Conservation (phyloP, 2,113 vertebrate genomes). For the Gymnorhina tibicen region DNA sequence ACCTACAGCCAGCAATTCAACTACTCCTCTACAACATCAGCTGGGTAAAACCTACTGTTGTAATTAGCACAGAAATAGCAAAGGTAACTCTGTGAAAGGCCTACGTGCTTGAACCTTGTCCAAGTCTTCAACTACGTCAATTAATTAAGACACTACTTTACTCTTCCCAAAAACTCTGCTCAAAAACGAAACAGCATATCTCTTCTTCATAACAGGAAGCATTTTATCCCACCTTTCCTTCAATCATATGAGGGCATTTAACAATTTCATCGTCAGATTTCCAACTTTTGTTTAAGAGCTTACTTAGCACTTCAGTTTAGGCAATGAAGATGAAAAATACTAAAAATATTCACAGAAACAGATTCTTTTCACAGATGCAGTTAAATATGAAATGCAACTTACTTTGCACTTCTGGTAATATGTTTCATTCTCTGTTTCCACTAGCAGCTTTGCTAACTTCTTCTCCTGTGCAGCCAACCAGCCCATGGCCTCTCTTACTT, state of each 20-base stretch:
- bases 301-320: not conserved
- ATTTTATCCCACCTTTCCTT: not conserved
- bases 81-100: not conserved
- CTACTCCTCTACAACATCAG: not conserved
- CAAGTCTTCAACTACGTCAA: not conserved
- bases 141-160: not conserved
- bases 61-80: not conserved
- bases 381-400: constrained; percentile 23
- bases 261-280: not conserved
- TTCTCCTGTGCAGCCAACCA: constrained; percentile 84
- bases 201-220: not conserved
- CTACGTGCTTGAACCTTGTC: not conserved
- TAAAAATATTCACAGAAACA: not conserved
- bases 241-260: not conserved
- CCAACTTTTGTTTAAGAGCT: not conserved
- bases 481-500: constrained; percentile 75
- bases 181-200: not conserved
- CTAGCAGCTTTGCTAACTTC: constrained; percentile 79
- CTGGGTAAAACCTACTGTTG: not conserved
- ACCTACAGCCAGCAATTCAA: not conserved
- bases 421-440: constrained; percentile 78
- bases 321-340: not conserved
- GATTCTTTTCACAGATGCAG: not conserved
- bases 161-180: not conserved
- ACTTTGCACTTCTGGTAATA: constrained; percentile 85